Evolutionary conservation across 2,888 invertebrate species (phyloP), one percentile per base, ranked within the genome.

Genomic region (Andricus quercusramuli): DNA sequence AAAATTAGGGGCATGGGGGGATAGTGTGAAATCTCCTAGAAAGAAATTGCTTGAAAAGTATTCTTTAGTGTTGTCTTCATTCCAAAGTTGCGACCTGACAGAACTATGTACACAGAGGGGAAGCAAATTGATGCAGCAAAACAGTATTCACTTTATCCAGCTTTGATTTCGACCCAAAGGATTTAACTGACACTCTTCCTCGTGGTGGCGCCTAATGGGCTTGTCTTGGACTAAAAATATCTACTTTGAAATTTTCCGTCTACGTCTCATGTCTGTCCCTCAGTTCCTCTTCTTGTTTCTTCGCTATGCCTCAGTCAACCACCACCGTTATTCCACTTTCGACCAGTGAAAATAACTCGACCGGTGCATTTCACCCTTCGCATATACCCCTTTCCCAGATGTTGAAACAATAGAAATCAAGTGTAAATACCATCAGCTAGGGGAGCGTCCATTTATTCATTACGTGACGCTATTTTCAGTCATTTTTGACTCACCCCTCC

Each of bases 161-260:
- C 86, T 87, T 89, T 88, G 88, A 88, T 88, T 87, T 82, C 80
- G 82, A 85, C 82, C 79, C 84, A 84, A 85, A 85, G 86, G 85
- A 86, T 86, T 87, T 86, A 80, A 86, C 83, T 83, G 83, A 84
- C 83, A 84, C 80, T 77, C 83, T 41, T 22, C 47, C 81, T 78
- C 84, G 51, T 74, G 74, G 84, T 87, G 89, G 89, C 88, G 89
- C 86, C 87, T 88, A 88, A 88, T 89, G 89, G 88, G 85, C 85
- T 86, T 84, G 86, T 86, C 89, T 87, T 84, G 83, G 65, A 83
- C 88, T 89, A 89, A 89, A 89, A 87, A 89, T 89, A 89, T 82
- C 84, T 78, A 29, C 89, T 88, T 89, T 88, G 88, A 89, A 89
- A 88, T 88, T 89, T 79, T 77, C 82, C 85, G 76, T 83, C 85